Conservation (phyloP, 1,140 invertebrate species). For the Drosophila bocqueti region DNA sequence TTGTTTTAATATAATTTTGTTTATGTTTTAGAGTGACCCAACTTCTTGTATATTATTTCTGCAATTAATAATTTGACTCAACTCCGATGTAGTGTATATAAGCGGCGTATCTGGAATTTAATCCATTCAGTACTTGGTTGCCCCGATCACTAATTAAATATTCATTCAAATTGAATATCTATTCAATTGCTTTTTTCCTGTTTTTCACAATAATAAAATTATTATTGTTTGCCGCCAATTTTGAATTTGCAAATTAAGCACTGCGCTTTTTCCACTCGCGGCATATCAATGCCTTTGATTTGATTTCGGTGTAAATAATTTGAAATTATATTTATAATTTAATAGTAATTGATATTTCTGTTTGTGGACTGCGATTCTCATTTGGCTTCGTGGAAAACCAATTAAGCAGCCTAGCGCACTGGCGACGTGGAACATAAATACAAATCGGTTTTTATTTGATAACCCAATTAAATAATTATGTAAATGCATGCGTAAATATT, state of each 20-base stretch:
- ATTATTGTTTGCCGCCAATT: constrained; percentile 3
- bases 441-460: constrained; percentile 59
- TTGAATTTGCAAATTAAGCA: constrained; percentile 42
- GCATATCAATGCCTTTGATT: constrained; percentile 39
- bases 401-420: constrained; percentile 36
- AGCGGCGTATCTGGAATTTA: background rate
- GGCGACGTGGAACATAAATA: constrained; percentile 37
- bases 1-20: too few relatives aligned
- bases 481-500: constrained; percentile 69
- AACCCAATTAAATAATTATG: constrained; percentile 70
- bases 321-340: constrained; percentile 65
- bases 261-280: constrained; percentile 6
- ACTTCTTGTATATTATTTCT: background rate
- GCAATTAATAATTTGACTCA: background rate
- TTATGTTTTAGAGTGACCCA: fast-evolving
- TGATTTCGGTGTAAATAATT: constrained; percentile 56
- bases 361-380: constrained; percentile 18
- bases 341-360: constrained; percentile 59
- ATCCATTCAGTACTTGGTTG: background rate
- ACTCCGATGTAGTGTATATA: background rate
- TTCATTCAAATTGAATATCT: constrained; percentile 22
- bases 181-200: constrained; percentile 1
- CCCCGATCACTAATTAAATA: constrained; percentile 29
- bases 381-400: constrained; percentile 49
- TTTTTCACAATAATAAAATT: constrained; percentile 7